phyloP scores from a whole-genome alignment of 2,797 vertebrate species.

The Capromys pilorides region DNA sequence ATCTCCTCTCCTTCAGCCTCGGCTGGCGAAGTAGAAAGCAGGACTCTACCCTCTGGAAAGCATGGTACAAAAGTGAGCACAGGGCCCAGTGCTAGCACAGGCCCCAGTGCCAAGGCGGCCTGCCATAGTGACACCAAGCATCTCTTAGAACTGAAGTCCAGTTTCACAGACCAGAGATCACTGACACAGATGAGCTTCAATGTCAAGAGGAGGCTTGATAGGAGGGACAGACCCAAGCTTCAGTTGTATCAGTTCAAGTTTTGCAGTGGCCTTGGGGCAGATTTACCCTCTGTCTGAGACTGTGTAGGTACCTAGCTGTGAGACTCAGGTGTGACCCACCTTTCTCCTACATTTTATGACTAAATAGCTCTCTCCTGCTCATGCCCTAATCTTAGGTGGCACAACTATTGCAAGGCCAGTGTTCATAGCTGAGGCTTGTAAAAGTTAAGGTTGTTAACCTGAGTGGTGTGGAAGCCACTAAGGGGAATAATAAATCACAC shows the following conservation, averaged over 20 bases:
- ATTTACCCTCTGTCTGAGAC: not conserved
- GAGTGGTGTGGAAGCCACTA: not conserved
- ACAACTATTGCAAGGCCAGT: not conserved
- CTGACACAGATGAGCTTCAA: not conserved
- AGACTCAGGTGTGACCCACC: not conserved
- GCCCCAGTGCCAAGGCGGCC: not conserved
- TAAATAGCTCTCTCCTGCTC: not conserved
- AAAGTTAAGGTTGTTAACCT: not conserved
- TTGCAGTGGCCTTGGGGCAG: not conserved
- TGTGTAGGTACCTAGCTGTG: not conserved
- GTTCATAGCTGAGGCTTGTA: not conserved
- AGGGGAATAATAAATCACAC: not conserved
- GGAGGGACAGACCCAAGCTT: not conserved
- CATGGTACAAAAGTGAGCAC: not conserved
- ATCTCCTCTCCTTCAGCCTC: not conserved
- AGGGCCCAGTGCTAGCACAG: no score
- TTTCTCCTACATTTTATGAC: not conserved
- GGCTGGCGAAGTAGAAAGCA: not conserved
- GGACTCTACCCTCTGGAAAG: not conserved
- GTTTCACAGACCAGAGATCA: not conserved
- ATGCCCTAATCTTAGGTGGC: not conserved
- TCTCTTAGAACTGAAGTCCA: not conserved
- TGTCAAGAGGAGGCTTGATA: not conserved
- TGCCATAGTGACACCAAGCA: not conserved
- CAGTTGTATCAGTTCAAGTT: not conserved